These are phyloP conservation scores for Peribatodes rhomboidaria DNA, from an alignment of 2,888 invertebrate species.

Conservation along the genomic window DNA sequence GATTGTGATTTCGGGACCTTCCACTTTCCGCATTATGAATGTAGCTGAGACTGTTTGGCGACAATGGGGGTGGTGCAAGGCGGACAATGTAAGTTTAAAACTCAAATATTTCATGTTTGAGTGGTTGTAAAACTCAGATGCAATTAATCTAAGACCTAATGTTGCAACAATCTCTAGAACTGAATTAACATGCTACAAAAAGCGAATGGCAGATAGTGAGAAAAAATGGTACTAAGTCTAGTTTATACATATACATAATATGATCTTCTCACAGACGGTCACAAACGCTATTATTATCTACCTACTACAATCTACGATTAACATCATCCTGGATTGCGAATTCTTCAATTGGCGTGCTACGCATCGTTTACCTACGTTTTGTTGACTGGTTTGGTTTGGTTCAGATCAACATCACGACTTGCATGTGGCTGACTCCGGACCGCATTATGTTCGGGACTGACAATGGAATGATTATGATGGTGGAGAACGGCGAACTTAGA, in stretches of 20 bases:
- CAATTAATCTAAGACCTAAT: too few species aligned
- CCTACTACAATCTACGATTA: conserved; percentile 24
- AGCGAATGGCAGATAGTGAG: too few species aligned
- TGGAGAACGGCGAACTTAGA: conserved; percentile 95
- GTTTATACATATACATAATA: neutral
- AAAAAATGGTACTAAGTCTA: too few species aligned
- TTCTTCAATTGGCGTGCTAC: conserved; percentile 23
- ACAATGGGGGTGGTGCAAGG: conserved; percentile 94
- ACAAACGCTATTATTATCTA: conserved; percentile 18
- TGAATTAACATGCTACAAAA: too few species aligned
- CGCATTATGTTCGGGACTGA: conserved; percentile 93
- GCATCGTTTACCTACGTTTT: conserved; percentile 25
- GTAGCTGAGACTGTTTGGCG: conserved; percentile 93
- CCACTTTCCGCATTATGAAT: conserved; percentile 91
- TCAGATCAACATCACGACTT: conserved; percentile 90
- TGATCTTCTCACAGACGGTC: neutral
- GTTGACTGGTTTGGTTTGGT: conserved; percentile 19
- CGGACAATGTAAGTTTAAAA: conserved; percentile 85
- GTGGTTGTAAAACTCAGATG: too few species aligned
- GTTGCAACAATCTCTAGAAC: too few species aligned
- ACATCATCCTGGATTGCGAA: conserved; percentile 26
- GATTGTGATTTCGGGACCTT: conserved; percentile 88
- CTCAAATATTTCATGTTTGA: neutral
- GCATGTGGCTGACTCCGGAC: conserved; percentile 94
- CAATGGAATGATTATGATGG: conserved; percentile 91